Base-by-base conservation (phyloP, 2,113 vertebrate species). In the Herpetotheres cachinnans region DNA sequence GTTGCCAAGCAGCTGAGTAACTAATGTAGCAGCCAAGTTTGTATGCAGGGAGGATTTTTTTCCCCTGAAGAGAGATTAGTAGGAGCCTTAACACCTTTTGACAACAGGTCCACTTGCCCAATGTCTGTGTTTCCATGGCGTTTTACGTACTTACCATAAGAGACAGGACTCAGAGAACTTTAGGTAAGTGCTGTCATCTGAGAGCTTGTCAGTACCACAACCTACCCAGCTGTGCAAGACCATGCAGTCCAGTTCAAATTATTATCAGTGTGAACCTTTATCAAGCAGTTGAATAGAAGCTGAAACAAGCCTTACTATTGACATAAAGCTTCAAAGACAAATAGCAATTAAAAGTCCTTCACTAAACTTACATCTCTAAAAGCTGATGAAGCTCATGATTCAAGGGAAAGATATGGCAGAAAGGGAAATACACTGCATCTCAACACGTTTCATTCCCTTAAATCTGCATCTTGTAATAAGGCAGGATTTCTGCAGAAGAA, bases 1-100 rank as follows among this genome's bases (percentile, higher is more conserved):
- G 86, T 89, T 95, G 94, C 91, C 94, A 97, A 95, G 93, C 95
- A 96, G 95, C 96, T 97, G 89, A 95, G 87, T 95, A 97, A 97
- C 91, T 58, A 94, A 91, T 2, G 10, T 6, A 65, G 50, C 24
- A 19, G 94, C 95, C 96, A 97, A 95, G 78, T 95, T 66, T 47
- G 49, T 58, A 76, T 1, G 69, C 36, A 59, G 52, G 47, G 63
- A 90, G 36, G 49, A 59, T 36, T 59, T 27, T 26, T 14, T 11
- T 16, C 52, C 55, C 61, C 54, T 17, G 13, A 84, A 71, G 94
- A 77, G 49, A 82, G 89, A 87, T 86, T 42, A 95, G 52, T 61
- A 72, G 74, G 49, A 94, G 58, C 42, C 66, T 32, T 93, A 91
- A 96, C 78, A 94, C 84, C 78, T 94, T 91, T 17, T 95, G 93